A percentile compares a stretch with the other conserved stretches of the same genome.
These are phyloP conservation scores for Dasyornis broadbenti DNA, from an alignment of 2,113 vertebrate genomes.

Conservation along the genomic window DNA sequence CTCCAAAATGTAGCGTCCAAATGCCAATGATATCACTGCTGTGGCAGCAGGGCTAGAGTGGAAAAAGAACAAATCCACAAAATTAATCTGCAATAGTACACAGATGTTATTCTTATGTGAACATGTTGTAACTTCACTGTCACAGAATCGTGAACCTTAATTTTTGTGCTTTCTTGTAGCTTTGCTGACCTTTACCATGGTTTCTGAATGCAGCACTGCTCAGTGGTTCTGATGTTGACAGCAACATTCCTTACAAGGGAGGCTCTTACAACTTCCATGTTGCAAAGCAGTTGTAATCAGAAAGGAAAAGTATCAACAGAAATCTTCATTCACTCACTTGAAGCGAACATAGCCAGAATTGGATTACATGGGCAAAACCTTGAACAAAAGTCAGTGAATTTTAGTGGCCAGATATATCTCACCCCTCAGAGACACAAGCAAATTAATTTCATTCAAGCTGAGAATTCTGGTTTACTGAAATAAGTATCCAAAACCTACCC, in stretches of 20 bases:
- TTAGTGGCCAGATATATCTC: background rate
- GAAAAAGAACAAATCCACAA: background rate
- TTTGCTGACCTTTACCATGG: fast-evolving
- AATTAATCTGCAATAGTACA: background rate
- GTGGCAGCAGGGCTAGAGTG: constrained; percentile 83
- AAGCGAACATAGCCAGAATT: background rate
- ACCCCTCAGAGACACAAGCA: background rate
- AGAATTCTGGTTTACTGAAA: background rate
- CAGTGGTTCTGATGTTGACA: background rate
- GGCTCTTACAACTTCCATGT: background rate
- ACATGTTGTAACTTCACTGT: background rate
- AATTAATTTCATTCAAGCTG: background rate
- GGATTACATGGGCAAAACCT: background rate
- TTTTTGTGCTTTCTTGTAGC: background rate
- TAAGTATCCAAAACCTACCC: background rate
- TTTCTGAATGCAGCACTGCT: background rate
- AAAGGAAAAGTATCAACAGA: background rate
- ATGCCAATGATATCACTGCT: constrained; percentile 92
- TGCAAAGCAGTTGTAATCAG: background rate
- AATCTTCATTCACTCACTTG: background rate
- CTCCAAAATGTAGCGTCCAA: constrained; percentile 92
- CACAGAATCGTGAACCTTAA: background rate
- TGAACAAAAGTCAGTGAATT: background rate
- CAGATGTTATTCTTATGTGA: background rate
- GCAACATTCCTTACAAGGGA: background rate